A percentile compares a stretch with the other conserved stretches of the same genome.
phyloP scores from a whole-genome alignment of 2,797 vertebrate genomes.

The Amniataba percoides region DNA sequence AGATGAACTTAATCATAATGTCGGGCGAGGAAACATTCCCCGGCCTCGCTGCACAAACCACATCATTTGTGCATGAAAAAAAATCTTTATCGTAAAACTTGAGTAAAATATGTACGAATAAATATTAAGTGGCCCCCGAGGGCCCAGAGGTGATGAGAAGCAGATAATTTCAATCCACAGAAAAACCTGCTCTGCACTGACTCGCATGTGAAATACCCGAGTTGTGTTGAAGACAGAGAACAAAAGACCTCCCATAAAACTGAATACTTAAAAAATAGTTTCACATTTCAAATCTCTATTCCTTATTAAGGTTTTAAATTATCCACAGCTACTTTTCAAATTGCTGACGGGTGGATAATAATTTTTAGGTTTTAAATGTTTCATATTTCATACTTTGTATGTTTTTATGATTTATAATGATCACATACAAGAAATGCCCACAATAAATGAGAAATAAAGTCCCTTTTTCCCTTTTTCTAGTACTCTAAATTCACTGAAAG shows the following conservation, averaged over 20 bases:
- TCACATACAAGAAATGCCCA: background rate
- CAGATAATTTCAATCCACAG: constrained; percentile 46
- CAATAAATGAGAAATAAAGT: background rate
- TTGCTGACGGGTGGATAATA: background rate
- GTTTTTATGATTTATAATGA: background rate
- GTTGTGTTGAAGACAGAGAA: constrained; percentile 14
- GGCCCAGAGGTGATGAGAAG: constrained; percentile 46
- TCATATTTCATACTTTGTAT: constrained; percentile 1
- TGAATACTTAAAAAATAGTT: background rate
- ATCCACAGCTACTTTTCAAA: background rate
- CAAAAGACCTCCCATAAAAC: constrained; percentile 21
- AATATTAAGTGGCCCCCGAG: constrained; percentile 52
- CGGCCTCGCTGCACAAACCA: constrained; percentile 51
- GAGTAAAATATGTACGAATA: constrained; percentile 56
- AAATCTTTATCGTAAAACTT: constrained; percentile 55
- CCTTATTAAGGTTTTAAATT: background rate
- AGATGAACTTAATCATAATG: constrained; percentile 44
- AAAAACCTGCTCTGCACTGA: constrained; percentile 16
- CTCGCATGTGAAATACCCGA: constrained; percentile 31
- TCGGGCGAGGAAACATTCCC: constrained; percentile 60
- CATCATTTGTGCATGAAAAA: constrained; percentile 68
- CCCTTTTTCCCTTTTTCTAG: background rate
- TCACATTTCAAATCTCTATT: background rate
- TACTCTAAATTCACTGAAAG: constrained; percentile 5
- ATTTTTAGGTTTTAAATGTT: background rate